Evolutionary conservation across 2,888 invertebrate genomes (phyloP), one percentile per base, ranked within the genome.

Genomic region (Orchesellides sinensis): DNA sequence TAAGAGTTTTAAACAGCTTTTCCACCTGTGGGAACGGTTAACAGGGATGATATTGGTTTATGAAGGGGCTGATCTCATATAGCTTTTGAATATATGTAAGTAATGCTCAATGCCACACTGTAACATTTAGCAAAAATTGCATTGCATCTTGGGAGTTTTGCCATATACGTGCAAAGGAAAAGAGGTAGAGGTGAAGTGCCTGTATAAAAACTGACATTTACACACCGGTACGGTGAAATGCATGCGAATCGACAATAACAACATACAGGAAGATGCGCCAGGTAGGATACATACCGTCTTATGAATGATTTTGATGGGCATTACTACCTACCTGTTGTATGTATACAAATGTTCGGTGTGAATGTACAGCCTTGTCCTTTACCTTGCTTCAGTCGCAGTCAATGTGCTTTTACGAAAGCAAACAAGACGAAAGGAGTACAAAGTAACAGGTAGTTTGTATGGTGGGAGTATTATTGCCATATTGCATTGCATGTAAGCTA

Each of bases 1-100:
- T 23, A 72, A 85, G 84, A 86, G 84, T 85, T 86, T 86, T 86
- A 86, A 85, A 54, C 75, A 83, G 77, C 78, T 79, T 84, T 86
- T 84, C 85, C 85, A 85, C 86, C 87, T 86, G 86, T 85, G 86
- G 70, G 79, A 79, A 79, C 78, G 65, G 79, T 79, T 70, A 79
- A 72, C 3, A 21, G 32, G n/a, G n/a, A n/a, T 54, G 65, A 1
- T 63, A 73, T 29, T 49, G 54, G 32, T 14, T 23, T n/a, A 74
- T 61, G 52, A 65, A 65, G 47, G 65, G 54, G 54, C 54, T 54
- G 61, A 6, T 27, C 61, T 35, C n/a, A 19, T 17, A 17, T 17
- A 17, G 21, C 49, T 49, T 19, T 17, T 19, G 17, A 49, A 49
- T 17, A 8, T 52, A 52, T 52, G 52, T 21, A 19, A 40, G 72